phyloP scores from a whole-genome alignment of 2,888 invertebrate genomes.

The Tetranychus truncatus region DNA sequence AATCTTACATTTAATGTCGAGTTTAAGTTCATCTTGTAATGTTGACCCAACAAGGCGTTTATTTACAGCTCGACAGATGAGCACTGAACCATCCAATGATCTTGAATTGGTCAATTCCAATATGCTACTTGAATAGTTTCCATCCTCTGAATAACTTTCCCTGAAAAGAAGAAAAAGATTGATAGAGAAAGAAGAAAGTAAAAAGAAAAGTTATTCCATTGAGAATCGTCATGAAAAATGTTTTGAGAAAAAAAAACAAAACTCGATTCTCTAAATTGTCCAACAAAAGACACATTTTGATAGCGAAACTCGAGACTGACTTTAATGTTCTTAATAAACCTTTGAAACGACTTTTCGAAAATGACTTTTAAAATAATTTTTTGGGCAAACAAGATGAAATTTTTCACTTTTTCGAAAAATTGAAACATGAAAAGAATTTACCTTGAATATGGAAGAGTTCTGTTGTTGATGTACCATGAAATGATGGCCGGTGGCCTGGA shows the following conservation, averaged over 20 bases:
- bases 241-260: background rate
- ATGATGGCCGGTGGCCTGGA: conserved; percentile 21
- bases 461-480: conserved; percentile 11
- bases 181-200: background rate
- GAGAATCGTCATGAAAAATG: background rate
- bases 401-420: no score
- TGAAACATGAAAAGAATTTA: background rate
- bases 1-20: conserved; percentile 9
- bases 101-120: background rate
- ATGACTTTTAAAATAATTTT: no score
- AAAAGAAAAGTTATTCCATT: background rate
- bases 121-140: conserved; percentile 3
- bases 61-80: conserved; percentile 9
- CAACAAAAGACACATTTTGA: background rate
- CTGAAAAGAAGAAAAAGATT: background rate
- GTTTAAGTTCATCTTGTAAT: background rate
- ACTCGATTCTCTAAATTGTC: background rate
- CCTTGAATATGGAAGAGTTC: conserved; percentile 9
- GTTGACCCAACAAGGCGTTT: conserved; percentile 2
- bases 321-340: no score
- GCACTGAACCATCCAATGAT: background rate
- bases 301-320: background rate
- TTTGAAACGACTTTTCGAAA: no score
- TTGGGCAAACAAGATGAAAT: background rate
- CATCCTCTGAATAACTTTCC: conserved; percentile 13